phyloP scores from a whole-genome alignment of 2,888 invertebrate genomes.

The Nasonovia ribisnigri region DNA sequence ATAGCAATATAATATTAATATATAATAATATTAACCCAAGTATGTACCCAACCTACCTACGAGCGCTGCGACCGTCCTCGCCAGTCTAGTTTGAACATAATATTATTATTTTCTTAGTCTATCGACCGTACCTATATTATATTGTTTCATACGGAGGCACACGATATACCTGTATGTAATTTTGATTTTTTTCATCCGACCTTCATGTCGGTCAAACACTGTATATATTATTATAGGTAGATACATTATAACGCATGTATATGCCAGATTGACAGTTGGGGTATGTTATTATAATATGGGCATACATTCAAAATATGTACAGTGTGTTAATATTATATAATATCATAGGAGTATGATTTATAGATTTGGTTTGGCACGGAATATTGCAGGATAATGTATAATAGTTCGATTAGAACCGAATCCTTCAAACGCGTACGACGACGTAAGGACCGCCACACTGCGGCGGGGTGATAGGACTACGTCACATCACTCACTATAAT shows the following conservation, averaged over 20 bases:
- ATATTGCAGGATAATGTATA: neutral
- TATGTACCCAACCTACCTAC: neutral
- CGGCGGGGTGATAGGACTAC: neutral
- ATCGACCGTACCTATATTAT: neutral
- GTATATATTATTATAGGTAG: neutral
- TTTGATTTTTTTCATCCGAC: neutral
- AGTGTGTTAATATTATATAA: neutral
- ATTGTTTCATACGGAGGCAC: neutral
- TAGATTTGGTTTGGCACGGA: neutral
- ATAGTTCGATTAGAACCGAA: neutral
- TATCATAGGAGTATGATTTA: neutral
- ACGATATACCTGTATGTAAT: neutral
- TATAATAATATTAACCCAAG: no score
- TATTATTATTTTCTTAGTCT: neutral
- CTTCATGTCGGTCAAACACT: neutral
- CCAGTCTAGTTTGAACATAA: neutral
- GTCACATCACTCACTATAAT: neutral
- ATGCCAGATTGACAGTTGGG: neutral
- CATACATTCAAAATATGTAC: neutral
- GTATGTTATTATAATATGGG: neutral
- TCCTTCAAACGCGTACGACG: neutral
- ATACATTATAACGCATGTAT: neutral
- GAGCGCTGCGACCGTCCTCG: neutral
- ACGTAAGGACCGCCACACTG: neutral
- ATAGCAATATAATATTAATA: neutral